Evolutionary conservation across 1,140 invertebrate genomes (phyloP), one percentile per base, ranked within the genome.

Genomic region (Parapsyche elsis): DNA sequence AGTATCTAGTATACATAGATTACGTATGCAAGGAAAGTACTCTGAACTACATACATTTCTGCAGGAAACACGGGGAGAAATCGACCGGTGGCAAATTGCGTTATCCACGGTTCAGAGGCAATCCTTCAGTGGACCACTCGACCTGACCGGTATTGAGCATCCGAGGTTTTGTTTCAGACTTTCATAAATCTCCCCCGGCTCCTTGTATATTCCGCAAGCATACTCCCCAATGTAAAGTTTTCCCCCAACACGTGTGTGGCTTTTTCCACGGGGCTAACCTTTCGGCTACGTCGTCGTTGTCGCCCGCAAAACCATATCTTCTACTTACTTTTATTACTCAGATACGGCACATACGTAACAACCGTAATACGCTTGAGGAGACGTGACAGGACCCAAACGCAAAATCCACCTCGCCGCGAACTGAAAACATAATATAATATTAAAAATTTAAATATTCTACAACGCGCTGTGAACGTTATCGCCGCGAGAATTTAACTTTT

Each of bases 161-260:
- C 61, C 45, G 71, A 73, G 45, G 71, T 73, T 73, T 73, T 73
- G 71, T 73, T 73, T 24, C 38, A 73, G 71, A 73, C 71, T 73
- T 73, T 73, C 71, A 73, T 73, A 73, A 73, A 73, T 73, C 71
- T 73, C 71, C n/a, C 2, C 21, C 23, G 64, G 24, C 24, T 67
- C 5, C 71, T 73, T 73, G 38, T 73, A 45, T 73, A 73, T 73
- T 73, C 71, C 38, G 44, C n/a, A 7, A 21, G 26, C 71, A 23
- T 67, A 19, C 71, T 30, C 38, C 12, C 71, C 45, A 24, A 73
- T 73, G 71, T 73, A 49, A 73, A 46, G 38, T 73, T 73, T 57
- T 73, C 45, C 9, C 9, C 71, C 14, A 10, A 30, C 26, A 38
- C 30, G 30, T 38, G 30, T 38, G 30, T 38, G 16, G 57, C 57